Evolutionary conservation across 1,140 invertebrate species (phyloP).

Genomic region (Drosophila simulans): DNA sequence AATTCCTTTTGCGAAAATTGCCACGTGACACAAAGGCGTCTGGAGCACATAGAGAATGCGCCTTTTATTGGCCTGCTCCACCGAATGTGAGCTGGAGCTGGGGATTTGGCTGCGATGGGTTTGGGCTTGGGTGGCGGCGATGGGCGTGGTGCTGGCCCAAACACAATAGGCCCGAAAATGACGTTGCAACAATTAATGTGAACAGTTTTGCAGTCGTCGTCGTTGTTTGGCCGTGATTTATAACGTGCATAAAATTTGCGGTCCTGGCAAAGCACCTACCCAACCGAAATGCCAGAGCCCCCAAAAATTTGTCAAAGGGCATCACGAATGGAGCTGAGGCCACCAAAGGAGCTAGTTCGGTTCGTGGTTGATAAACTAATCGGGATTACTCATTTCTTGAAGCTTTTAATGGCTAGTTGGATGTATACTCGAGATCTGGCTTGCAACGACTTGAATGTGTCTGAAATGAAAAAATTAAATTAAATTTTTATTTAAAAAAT

Average conservation of each 20-base stretch:
- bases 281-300: slow-evolving; percentile 38
- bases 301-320: slow-evolving; percentile 41
- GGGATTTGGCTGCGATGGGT: background rate
- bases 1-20: slow-evolving; percentile 79
- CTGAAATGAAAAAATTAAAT: no score
- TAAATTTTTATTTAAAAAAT: no score
- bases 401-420: no score
- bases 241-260: slow-evolving; percentile 80
- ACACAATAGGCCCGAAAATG: slow-evolving; percentile 79
- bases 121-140: background rate
- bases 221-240: slow-evolving; percentile 69
- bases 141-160: slow-evolving; percentile 19
- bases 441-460: no score
- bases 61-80: slow-evolving; percentile 68
- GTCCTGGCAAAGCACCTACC: slow-evolving; percentile 65
- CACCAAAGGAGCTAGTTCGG: slow-evolving; percentile 25
- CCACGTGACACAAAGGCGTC: slow-evolving; percentile 80
- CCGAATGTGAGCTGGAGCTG: slow-evolving; percentile 18
- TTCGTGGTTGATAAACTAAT: slow-evolving; percentile 23
- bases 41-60: slow-evolving; percentile 69
- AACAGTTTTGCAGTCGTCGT: slow-evolving; percentile 77
- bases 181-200: slow-evolving; percentile 82
- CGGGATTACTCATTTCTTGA: no score
- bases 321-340: slow-evolving; percentile 11
- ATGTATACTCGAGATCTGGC: no score